phyloP scores from a whole-genome alignment of 2,888 invertebrate genomes.

The Slavum lentiscoides region DNA sequence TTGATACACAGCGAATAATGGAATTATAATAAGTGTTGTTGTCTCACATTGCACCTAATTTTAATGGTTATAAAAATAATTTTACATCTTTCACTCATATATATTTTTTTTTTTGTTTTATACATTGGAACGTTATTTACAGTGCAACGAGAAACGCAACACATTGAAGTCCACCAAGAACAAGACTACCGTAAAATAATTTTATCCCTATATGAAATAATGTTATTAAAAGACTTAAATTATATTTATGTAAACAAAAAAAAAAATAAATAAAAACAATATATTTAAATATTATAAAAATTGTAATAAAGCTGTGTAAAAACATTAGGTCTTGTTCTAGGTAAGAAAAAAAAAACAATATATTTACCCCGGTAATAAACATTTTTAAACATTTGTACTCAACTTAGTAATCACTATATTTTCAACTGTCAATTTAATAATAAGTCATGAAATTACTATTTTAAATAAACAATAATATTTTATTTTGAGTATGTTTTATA shows the following conservation, averaged over 20 bases:
- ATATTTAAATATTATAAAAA: conserved; percentile 13
- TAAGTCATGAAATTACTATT: conserved; percentile 42
- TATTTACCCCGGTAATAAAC: conserved; percentile 24
- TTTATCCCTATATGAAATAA: conserved; percentile 26
- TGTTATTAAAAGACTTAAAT: conserved; percentile 7
- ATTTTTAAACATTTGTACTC: conserved; percentile 32
- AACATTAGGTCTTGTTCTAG: conserved; percentile 47
- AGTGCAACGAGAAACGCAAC: conserved; percentile 39
- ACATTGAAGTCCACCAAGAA: conserved; percentile 33
- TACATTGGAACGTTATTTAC: conserved; percentile 17
- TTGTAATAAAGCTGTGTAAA: conserved; percentile 22
- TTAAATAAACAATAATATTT: conserved; percentile 32
- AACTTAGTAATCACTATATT: conserved; percentile 36
- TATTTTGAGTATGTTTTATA: conserved; percentile 43
- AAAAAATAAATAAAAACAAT: conserved; percentile 27
- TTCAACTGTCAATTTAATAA: conserved; percentile 25
- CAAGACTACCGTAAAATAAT: conserved; percentile 38
- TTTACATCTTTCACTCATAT: not conserved
- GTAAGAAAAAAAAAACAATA: conserved; percentile 6
- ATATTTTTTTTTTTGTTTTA: not conserved
- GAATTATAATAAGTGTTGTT: not conserved
- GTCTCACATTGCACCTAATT: too few species aligned
- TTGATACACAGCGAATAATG: not conserved
- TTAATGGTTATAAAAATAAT: not conserved
- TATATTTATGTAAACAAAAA: not conserved